Percentiles rank a stretch among this genome's conserved stretches.
Conservation (phyloP, 2,888 invertebrate species). For the Pogonocherus hispidulus region DNA sequence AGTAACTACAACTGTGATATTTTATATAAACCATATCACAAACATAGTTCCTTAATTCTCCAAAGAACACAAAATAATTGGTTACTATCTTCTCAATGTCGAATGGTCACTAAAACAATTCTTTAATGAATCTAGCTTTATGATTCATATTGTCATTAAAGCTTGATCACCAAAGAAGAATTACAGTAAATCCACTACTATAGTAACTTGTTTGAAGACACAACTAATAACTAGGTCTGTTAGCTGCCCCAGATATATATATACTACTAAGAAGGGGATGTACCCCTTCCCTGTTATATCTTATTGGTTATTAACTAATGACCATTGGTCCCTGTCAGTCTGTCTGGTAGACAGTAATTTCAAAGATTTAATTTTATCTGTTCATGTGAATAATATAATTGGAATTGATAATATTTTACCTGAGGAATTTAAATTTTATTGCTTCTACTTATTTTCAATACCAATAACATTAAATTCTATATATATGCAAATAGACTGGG, state of each 20-base stretch:
- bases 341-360: not conserved
- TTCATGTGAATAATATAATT: slow-evolving; percentile 11
- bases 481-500: too few species aligned
- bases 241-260: slow-evolving; percentile 1
- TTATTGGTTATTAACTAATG: slow-evolving; percentile 19
- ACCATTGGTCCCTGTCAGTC: not conserved
- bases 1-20: slow-evolving; percentile 69
- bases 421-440: not conserved
- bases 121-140: slow-evolving; percentile 68
- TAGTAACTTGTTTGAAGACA: not conserved
- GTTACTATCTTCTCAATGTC: slow-evolving; percentile 23
- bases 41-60: slow-evolving; percentile 66
- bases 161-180: slow-evolving; percentile 74
- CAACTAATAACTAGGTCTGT: slow-evolving; percentile 3
- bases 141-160: slow-evolving; percentile 63
- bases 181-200: slow-evolving; percentile 42
- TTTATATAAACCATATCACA: slow-evolving; percentile 62
- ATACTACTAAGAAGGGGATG: not conserved
- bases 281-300: not conserved
- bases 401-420: slow-evolving; percentile 10
- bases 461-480: not conserved
- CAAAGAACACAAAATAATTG: slow-evolving; percentile 24
- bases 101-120: slow-evolving; percentile 49
- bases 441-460: not conserved
- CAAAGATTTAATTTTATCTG: slow-evolving; percentile 18